phyloP scores from a whole-genome alignment of 2,113 vertebrate genomes.

The Xiphophorus hellerii region DNA sequence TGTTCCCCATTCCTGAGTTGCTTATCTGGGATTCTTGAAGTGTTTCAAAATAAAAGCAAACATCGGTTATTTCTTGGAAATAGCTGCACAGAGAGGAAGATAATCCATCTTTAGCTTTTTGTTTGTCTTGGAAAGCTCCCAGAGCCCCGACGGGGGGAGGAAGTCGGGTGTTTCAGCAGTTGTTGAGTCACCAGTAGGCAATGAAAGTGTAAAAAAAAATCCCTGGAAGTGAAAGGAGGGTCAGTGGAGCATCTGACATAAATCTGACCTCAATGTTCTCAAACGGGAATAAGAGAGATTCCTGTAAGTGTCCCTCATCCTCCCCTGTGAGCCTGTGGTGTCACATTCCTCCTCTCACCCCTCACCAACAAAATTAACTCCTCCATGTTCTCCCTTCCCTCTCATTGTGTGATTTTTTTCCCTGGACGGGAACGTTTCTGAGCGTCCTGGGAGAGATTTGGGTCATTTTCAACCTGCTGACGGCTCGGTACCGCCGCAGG shows the following conservation, averaged over 20 bases:
- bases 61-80: conserved; percentile 14
- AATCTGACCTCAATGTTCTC: conserved; percentile 44
- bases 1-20: background rate
- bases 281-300: conserved; percentile 68
- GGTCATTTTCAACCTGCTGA: background rate
- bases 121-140: conserved; percentile 23
- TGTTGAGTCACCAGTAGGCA: conserved; percentile 12
- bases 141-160: background rate
- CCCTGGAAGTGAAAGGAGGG: conserved; percentile 15
- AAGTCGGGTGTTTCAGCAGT: conserved; percentile 30
- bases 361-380: conserved; percentile 32
- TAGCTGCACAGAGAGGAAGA: background rate
- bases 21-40: background rate
- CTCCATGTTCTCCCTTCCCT: conserved; percentile 18
- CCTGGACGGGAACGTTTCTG: conserved; percentile 29
- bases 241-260: conserved; percentile 17
- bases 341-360: conserved; percentile 65
- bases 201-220: conserved; percentile 27
- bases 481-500: no score
- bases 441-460: conserved; percentile 47
- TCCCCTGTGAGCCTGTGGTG: conserved; percentile 52
- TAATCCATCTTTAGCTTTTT: conserved; percentile 18
- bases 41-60: conserved; percentile 8
- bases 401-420: conserved; percentile 21
- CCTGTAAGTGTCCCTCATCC: conserved; percentile 61